Evolutionary conservation across 2,888 invertebrate genomes (phyloP).

Genomic region (Dasypogon diadema): DNA sequence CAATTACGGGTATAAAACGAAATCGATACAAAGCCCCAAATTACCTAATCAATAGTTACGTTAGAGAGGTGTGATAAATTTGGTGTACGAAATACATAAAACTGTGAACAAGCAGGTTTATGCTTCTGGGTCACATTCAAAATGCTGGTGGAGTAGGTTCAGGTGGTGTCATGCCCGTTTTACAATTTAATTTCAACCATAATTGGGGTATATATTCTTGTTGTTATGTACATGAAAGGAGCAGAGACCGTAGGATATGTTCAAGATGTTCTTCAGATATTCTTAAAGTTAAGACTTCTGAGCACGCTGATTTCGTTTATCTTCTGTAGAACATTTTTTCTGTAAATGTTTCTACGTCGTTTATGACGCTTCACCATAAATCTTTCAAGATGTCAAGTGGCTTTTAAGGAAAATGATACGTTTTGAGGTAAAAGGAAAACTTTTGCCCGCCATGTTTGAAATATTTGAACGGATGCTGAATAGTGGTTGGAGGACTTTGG

Average conservation of each 20-base stretch:
- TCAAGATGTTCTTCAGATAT: no score
- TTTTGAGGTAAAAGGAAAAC: neutral
- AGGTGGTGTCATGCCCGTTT: neutral
- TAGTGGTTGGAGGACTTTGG: no score
- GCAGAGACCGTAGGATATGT: no score
- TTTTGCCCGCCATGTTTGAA: no score
- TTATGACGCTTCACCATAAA: constrained; percentile 10
- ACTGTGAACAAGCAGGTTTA: neutral
- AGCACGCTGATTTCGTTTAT: neutral
- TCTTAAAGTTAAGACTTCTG: no score
- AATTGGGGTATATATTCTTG: no score
- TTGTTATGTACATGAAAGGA: no score
- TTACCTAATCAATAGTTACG: constrained; percentile 15
- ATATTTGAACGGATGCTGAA: no score
- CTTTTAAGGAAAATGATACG: constrained; percentile 9
- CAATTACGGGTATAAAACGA: neutral
- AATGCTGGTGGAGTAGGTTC: neutral
- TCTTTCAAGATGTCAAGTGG: constrained; percentile 18
- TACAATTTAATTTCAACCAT: no score
- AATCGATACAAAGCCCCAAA: constrained; percentile 1
- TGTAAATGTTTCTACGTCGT: neutral
- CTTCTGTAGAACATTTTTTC: neutral
- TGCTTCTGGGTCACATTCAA: constrained; percentile 37
- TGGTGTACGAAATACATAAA: constrained; percentile 18
- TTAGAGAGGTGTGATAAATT: constrained; percentile 7